Evolutionary conservation across 2,888 invertebrate species (phyloP).

Genomic region (Prosopocoilus inquinatus): DNA sequence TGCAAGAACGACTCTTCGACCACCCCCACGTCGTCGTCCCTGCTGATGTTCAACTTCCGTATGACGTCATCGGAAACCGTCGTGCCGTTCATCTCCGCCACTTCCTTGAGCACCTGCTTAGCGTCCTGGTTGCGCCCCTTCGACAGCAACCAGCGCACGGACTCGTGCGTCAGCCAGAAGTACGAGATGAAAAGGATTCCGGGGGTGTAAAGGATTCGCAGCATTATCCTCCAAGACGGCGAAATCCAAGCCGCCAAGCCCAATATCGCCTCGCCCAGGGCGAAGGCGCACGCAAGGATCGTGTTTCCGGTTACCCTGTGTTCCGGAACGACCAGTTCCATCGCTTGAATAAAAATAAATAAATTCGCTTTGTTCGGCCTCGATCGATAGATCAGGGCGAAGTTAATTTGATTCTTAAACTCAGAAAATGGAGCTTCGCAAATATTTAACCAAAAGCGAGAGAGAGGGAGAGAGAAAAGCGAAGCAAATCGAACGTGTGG

Average conservation of each 20-base stretch:
- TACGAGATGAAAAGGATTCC: slow-evolving; percentile 67
- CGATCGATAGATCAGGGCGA: too few relatives aligned
- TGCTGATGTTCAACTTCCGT: slow-evolving; percentile 10
- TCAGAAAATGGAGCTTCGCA: too few relatives aligned
- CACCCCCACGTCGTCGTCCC: slow-evolving; percentile 18
- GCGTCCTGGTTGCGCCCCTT: slow-evolving; percentile 57
- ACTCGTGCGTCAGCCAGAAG: slow-evolving; percentile 66
- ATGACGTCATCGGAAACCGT: slow-evolving; percentile 11
- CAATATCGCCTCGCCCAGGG: slow-evolving; percentile 66
- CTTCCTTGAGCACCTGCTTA: slow-evolving; percentile 57
- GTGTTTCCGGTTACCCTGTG: slow-evolving; percentile 71
- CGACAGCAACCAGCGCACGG: slow-evolving; percentile 70
- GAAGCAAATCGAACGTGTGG: too few relatives aligned
- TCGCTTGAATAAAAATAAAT: slow-evolving; percentile 53
- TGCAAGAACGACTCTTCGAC: slow-evolving; percentile 38
- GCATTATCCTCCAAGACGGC: slow-evolving; percentile 65
- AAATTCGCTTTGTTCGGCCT: too few relatives aligned
- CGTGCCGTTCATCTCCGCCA: slow-evolving; percentile 60
- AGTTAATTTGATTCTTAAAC: too few relatives aligned
- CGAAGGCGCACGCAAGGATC: slow-evolving; percentile 67
- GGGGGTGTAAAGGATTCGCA: slow-evolving; percentile 62
- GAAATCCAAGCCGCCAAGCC: slow-evolving; percentile 66
- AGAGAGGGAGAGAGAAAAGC: too few relatives aligned
- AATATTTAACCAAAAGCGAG: too few relatives aligned
- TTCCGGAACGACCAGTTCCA: slow-evolving; percentile 74